A percentile compares a stretch with the other conserved stretches of the same genome.
Conservation (phyloP, 2,797 vertebrate genomes). For the Meriones psammophilus region DNA sequence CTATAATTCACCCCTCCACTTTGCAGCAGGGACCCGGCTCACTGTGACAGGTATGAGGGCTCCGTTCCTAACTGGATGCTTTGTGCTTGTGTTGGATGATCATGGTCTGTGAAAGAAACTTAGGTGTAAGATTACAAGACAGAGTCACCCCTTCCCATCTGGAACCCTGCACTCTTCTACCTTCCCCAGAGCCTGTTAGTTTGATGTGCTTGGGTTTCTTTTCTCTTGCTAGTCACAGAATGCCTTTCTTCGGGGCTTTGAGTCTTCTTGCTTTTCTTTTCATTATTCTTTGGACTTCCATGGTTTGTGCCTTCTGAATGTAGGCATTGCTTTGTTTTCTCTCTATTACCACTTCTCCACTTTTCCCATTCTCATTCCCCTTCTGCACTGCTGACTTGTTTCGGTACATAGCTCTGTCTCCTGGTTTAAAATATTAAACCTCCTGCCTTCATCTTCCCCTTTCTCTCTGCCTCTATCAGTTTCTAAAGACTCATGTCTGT, state of each 20-base stretch:
- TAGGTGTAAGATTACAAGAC: background rate
- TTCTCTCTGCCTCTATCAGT: background rate
- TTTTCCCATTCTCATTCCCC: background rate
- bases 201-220: no score
- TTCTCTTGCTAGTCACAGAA: rapidly evolving
- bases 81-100: background rate
- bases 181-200: rapidly evolving
- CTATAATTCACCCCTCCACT: slow-evolving; percentile 45
- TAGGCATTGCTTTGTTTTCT: background rate
- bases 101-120: background rate
- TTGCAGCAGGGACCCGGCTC: slow-evolving; percentile 61
- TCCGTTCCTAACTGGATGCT: background rate
- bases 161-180: background rate
- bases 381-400: rapidly evolving
- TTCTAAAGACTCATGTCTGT: background rate
- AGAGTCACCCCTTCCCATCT: background rate
- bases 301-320: rapidly evolving
- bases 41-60: slow-evolving; percentile 74
- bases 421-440: background rate
- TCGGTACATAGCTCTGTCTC: background rate
- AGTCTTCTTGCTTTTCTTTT: rapidly evolving
- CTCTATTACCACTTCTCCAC: background rate
- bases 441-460: background rate
- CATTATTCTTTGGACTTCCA: background rate
- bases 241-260: rapidly evolving